Percentiles rank a stretch among this genome's conserved stretches.
Evolutionary conservation across 2,888 invertebrate genomes (phyloP).

Genomic region (Phytoseiulus persimilis): DNA sequence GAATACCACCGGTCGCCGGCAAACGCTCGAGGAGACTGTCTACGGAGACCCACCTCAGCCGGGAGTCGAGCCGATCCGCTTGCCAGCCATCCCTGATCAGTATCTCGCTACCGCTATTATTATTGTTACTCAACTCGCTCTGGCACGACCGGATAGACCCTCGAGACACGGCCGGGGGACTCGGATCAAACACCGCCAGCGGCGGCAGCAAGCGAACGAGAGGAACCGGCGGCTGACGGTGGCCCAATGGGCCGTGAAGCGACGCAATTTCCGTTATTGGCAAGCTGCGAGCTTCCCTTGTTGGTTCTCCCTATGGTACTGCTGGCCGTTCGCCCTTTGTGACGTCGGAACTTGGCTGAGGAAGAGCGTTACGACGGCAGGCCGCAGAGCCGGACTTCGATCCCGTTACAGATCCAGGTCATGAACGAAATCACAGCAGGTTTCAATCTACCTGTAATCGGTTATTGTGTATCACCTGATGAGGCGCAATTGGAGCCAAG

Average conservation of each 20-base stretch:
- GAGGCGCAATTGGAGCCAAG: too few relatives aligned
- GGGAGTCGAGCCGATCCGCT: background rate
- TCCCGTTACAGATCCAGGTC: background rate
- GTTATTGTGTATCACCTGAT: too few relatives aligned
- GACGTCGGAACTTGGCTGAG: background rate
- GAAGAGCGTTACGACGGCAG: background rate
- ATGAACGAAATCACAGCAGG: background rate
- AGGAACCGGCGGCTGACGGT: background rate
- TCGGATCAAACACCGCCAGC: background rate
- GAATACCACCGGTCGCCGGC: background rate
- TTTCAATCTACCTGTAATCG: background rate
- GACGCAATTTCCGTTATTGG: conserved; percentile 39
- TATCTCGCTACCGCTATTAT: background rate
- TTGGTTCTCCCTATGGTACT: background rate
- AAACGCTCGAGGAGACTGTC: background rate
- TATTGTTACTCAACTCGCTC: background rate
- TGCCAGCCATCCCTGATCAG: background rate
- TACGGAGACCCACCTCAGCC: background rate
- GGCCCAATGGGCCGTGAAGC: conserved; percentile 36
- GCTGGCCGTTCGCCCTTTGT: background rate
- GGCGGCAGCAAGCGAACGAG: background rate
- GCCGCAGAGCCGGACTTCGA: background rate
- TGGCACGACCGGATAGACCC: background rate
- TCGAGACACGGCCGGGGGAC: background rate
- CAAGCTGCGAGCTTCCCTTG: background rate